Percentiles rank a stretch among this genome's conserved stretches.
These are phyloP conservation scores for Spizella passerina DNA, from an alignment of 2,797 vertebrate species.

Conservation along the genomic window DNA sequence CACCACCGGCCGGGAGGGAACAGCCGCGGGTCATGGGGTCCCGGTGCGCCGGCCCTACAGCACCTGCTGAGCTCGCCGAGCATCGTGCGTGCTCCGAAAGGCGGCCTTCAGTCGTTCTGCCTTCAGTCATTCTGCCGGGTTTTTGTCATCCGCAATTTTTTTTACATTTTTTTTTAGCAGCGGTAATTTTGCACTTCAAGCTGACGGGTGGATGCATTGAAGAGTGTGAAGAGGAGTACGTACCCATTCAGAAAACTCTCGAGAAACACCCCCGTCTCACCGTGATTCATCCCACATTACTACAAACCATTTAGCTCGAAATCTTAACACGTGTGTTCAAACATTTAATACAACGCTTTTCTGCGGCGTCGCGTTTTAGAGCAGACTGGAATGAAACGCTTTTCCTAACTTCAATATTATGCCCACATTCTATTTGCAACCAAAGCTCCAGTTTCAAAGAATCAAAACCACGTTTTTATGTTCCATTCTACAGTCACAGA, in stretches of 20 bases:
- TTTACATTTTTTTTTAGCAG: not conserved
- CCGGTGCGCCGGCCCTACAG: too few species aligned
- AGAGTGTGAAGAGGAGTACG: not conserved
- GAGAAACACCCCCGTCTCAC: not conserved
- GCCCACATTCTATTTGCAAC: not conserved
- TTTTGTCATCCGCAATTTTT: too few species aligned
- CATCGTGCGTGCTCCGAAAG: too few species aligned
- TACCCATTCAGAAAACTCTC: not conserved
- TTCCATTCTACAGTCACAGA: not conserved
- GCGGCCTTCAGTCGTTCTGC: too few species aligned
- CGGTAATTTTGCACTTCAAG: not conserved
- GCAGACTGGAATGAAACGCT: not conserved
- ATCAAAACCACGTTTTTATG: not conserved
- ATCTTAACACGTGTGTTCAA: not conserved
- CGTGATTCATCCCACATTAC: conserved; percentile 5
- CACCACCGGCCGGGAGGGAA: accelerated
- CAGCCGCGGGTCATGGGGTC: accelerated
- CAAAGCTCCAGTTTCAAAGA: not conserved
- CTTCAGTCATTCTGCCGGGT: too few species aligned
- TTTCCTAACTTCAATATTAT: too few species aligned
- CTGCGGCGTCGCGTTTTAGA: accelerated
- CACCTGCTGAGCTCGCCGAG: too few species aligned
- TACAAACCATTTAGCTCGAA: not conserved
- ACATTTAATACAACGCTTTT: not conserved
- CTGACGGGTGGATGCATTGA: not conserved